Conservation (phyloP, 2,113 vertebrate genomes). For the Rhizomys pruinosus region DNA sequence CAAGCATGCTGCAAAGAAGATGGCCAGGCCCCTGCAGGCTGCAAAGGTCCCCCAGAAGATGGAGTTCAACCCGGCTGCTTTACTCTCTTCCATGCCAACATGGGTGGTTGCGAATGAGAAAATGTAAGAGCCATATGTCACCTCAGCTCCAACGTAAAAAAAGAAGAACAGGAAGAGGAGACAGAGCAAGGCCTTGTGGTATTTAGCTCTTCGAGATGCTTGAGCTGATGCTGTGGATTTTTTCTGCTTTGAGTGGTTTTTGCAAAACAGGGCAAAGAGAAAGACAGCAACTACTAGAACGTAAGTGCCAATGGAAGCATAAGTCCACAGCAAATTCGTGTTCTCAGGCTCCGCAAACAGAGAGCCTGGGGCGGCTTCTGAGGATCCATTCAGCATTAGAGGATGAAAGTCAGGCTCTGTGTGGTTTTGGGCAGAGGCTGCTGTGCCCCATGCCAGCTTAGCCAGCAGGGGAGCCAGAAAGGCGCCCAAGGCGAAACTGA, state of each 20-base stretch:
- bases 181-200: background rate
- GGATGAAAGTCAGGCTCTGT: background rate
- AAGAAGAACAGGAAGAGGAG: constrained; percentile 9
- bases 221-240: background rate
- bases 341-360: background rate
- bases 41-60: background rate
- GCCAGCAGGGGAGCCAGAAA: constrained; percentile 93
- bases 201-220: background rate
- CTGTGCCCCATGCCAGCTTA: constrained; percentile 89
- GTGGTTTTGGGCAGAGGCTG: constrained; percentile 1
- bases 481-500: constrained; percentile 94
- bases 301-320: constrained; percentile 91
- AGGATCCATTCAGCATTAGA: background rate
- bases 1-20: constrained; percentile 56
- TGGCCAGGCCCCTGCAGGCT: background rate
- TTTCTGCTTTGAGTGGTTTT: constrained; percentile 72
- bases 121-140: background rate
- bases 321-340: constrained; percentile 89
- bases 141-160: background rate
- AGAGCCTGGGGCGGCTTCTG: background rate
- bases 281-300: constrained; percentile 87
- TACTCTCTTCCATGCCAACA: background rate
- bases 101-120: background rate
- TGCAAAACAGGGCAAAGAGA: constrained; percentile 88
- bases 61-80: constrained; percentile 3